Base-by-base conservation (phyloP, 2,113 vertebrate species). In the Paradisaea rubra region DNA sequence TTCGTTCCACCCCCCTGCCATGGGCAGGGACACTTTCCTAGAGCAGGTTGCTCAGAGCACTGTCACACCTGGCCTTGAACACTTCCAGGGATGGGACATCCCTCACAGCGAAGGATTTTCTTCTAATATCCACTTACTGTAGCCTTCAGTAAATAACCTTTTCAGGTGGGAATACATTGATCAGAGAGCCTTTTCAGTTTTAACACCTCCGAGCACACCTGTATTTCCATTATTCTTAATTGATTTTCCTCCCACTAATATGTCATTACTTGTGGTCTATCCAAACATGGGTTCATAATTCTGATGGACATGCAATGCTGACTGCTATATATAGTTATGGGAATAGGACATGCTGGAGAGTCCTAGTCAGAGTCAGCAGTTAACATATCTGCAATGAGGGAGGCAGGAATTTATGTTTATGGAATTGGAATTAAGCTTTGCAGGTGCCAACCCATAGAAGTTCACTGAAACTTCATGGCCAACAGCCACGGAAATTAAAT, bases 391-490 rank as follows among this genome's bases (percentile, higher is more conserved):
- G 88, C 69, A 59, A 31, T 21, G 52, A 78, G 65, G 53, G 89
- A 95, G 81, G 84, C 91, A 93, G 84, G 79, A 96, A 95, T 89
- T 92, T 93, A 91, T 61, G 86, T 95, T 94, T 91, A 94, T 93
- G 88, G 89, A 94, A 95, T 65, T 69, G 53, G 69, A 94, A 90
- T 94, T 90, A 80, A 88, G 85, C 87, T 91, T 68, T 66, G 82
- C 88, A 96, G 94, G 95, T 97, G 97, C 95, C 94, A 98, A 85
- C 57, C 78, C 71, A 92, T 59, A 96, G 91, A 96, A 96, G 78
- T 85, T 91, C 81, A 79, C 77, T 80, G 86, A 92, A n/a, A 47
- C 86, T 93, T 86, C 50, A 30, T 95, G 97, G 97, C 97, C 57
- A 45, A 82, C 79, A 95, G 94, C 96, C 97, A 97, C 24, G 2